These are phyloP conservation scores for Antheraea mylitta DNA, from an alignment of 1,140 invertebrate species.

Conservation along the genomic window DNA sequence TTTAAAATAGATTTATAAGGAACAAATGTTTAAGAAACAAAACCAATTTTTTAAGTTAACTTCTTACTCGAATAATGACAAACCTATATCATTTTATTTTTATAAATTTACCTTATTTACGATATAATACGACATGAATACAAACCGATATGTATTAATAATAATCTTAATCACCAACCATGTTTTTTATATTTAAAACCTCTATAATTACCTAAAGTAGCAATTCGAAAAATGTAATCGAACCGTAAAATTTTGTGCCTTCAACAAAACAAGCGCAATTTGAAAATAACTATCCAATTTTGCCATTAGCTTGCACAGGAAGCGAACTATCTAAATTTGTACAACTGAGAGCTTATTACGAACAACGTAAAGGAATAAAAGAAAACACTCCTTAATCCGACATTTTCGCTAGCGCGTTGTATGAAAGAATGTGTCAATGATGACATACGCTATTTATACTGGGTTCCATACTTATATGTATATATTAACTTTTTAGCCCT, in stretches of 20 bases:
- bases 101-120: too few species aligned
- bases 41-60: too few species aligned
- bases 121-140: too few species aligned
- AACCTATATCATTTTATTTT: too few species aligned
- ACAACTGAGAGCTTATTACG: conserved; percentile 37
- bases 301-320: conserved; percentile 40
- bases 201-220: background rate
- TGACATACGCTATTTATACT: background rate
- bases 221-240: background rate
- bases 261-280: conserved; percentile 13
- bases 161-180: too few species aligned
- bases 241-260: background rate
- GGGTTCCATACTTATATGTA: background rate
- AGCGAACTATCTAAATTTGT: conserved; percentile 43
- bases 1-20: too few species aligned
- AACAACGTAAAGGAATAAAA: conserved; percentile 37
- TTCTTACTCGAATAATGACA: too few species aligned
- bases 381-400: conserved; percentile 37
- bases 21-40: too few species aligned
- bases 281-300: conserved; percentile 36
- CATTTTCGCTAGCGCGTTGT: conserved; percentile 46
- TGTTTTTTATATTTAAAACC: background rate
- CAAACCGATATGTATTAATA: too few species aligned
- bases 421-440: conserved; percentile 31
- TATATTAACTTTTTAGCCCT: too few species aligned